Conservation (phyloP, 2,113 vertebrate species). For the Podocnemis expansa region DNA sequence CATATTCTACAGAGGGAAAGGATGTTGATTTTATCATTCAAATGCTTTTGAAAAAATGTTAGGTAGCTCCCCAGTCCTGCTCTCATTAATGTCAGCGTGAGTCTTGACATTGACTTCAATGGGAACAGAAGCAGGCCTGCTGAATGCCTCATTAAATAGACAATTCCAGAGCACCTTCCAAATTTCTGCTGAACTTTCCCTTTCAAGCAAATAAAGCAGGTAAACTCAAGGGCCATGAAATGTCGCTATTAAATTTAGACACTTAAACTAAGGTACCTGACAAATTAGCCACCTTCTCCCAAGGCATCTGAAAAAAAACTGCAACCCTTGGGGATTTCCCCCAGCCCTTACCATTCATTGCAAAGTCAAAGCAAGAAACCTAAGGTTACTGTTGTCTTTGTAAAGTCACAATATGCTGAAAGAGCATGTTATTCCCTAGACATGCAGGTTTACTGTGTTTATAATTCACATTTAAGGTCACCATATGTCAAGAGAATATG, state of each 20-base stretch:
- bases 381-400: slow-evolving; percentile 45
- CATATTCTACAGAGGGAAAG: slow-evolving; percentile 28
- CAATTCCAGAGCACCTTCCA: slow-evolving; percentile 57
- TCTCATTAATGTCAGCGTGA: slow-evolving; percentile 30
- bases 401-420: slow-evolving; percentile 68
- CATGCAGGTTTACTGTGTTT: slow-evolving; percentile 63
- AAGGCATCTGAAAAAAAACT: slow-evolving; percentile 49
- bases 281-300: slow-evolving; percentile 63
- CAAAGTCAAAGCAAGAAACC: slow-evolving; percentile 58
- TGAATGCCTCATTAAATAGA: slow-evolving; percentile 48
- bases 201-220: slow-evolving; percentile 76
- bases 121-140: background rate
- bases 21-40: slow-evolving; percentile 32
- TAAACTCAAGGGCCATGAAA: slow-evolving; percentile 72
- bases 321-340: slow-evolving; percentile 38
- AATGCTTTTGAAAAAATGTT: background rate
- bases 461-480: slow-evolving; percentile 72
- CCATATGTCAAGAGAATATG: slow-evolving; percentile 56
- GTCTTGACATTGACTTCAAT: slow-evolving; percentile 58
- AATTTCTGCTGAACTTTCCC: slow-evolving; percentile 78
- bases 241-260: slow-evolving; percentile 65
- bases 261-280: slow-evolving; percentile 68
- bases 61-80: background rate
- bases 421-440: slow-evolving; percentile 65
- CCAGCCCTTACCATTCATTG: slow-evolving; percentile 43